These are phyloP conservation scores for Vultur gryphus DNA, from an alignment of 2,797 vertebrate species.

Conservation along the genomic window DNA sequence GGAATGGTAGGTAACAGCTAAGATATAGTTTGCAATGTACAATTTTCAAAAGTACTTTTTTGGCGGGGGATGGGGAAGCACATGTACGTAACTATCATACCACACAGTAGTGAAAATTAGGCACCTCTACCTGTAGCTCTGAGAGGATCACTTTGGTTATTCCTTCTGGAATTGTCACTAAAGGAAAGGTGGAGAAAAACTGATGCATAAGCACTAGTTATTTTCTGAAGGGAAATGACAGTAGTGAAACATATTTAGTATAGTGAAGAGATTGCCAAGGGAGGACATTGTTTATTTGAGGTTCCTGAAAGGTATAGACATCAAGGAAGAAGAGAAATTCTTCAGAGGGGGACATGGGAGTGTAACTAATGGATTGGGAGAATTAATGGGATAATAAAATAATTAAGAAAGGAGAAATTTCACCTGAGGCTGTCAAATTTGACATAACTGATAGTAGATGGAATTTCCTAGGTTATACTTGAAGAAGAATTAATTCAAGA, in stretches of 20 bases:
- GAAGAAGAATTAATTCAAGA: slow-evolving; percentile 40
- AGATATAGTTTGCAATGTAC: not conserved
- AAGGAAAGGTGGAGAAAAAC: not conserved
- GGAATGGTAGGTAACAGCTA: not conserved
- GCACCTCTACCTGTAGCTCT: not conserved
- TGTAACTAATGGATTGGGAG: slow-evolving; percentile 16
- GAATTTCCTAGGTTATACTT: slow-evolving; percentile 52
- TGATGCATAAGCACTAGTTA: not conserved
- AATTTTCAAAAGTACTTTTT: not conserved
- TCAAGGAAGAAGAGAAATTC: not conserved
- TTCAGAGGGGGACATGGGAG: not conserved
- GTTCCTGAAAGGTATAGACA: not conserved
- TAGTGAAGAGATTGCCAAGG: not conserved
- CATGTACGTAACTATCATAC: rapidly evolving
- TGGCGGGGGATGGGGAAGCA: not conserved
- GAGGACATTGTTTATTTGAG: not conserved
- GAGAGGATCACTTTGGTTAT: not conserved
- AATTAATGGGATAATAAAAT: slow-evolving; percentile 56
- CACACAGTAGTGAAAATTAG: not conserved
- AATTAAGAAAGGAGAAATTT: slow-evolving; percentile 54
- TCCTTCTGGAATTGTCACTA: not conserved
- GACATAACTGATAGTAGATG: slow-evolving; percentile 22
- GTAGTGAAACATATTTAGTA: not conserved
- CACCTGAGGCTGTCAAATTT: slow-evolving; percentile 45
- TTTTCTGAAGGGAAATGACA: not conserved